Conservation (phyloP, 2,888 invertebrate genomes). For the Drosophila buzzatii region DNA sequence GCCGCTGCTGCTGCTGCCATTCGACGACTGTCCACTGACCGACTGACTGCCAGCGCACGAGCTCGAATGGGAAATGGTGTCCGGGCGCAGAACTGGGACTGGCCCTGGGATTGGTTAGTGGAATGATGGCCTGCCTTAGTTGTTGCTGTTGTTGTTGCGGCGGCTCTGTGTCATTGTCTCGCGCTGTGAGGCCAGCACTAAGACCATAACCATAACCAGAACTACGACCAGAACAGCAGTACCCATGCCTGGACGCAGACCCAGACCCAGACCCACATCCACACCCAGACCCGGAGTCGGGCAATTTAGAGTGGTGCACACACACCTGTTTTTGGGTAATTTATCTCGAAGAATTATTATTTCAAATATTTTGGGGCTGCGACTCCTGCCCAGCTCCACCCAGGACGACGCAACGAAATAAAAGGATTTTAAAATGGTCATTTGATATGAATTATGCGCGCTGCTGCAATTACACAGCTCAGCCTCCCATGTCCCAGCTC, state of each 20-base stretch:
- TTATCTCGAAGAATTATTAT: constrained; percentile 86
- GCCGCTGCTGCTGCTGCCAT: constrained; percentile 31
- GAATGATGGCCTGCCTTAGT: constrained; percentile 33
- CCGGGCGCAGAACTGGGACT: constrained; percentile 17
- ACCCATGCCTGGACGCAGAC: constrained; percentile 25
- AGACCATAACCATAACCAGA: constrained; percentile 32
- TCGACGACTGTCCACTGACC: constrained; percentile 57
- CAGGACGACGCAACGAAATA: constrained; percentile 80
- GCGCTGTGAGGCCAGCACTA: constrained; percentile 44
- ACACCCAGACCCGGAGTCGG: constrained; percentile 41
- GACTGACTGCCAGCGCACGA: constrained; percentile 57
- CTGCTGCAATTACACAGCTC: constrained; percentile 82
- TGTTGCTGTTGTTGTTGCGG: constrained; percentile 41
- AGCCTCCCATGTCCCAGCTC: constrained; percentile 34
- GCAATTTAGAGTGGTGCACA: constrained; percentile 82
- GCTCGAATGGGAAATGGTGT: constrained; percentile 25
- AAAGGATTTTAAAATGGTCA: constrained; percentile 85
- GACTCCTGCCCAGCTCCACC: constrained; percentile 1
- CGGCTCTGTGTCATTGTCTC: constrained; percentile 76
- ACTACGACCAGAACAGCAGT: constrained; percentile 36
- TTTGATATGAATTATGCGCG: constrained; percentile 85
- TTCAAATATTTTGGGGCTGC: constrained; percentile 83
- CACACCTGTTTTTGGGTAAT: constrained; percentile 85
- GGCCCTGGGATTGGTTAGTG: constrained; percentile 1
- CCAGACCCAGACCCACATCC: constrained; percentile 37